phyloP scores from a whole-genome alignment of 2,888 invertebrate genomes.

The Andrena trimmerana region DNA sequence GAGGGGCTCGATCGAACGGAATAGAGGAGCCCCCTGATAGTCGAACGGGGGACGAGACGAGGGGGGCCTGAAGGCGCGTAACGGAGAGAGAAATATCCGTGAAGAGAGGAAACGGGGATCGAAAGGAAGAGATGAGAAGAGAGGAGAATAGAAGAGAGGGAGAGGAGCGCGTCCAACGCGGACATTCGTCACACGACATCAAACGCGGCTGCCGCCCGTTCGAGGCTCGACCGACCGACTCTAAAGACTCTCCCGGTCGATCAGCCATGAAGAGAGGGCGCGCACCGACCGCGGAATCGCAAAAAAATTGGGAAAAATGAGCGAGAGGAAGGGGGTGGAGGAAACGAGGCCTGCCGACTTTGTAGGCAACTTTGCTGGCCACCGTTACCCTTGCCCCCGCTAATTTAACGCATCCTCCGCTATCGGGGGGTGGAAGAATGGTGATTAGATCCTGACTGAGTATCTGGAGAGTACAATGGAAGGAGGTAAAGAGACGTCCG shows the following conservation, averaged over 20 bases:
- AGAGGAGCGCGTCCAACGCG: slow-evolving; percentile 83
- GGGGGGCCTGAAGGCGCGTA: not conserved
- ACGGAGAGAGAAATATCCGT: slow-evolving; percentile 43
- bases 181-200: slow-evolving; percentile 85
- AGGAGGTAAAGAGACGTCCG: not conserved
- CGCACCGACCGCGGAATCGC: slow-evolving; percentile 72
- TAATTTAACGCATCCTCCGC: slow-evolving; percentile 33
- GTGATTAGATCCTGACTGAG: slow-evolving; percentile 24
- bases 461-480: not conserved
- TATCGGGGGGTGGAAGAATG: slow-evolving; percentile 13
- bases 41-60: not conserved
- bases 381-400: slow-evolving; percentile 24
- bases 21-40: slow-evolving; percentile 30
- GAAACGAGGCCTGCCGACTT: slow-evolving; percentile 64
- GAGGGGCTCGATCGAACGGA: not conserved
- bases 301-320: slow-evolving; percentile 74
- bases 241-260: slow-evolving; percentile 84
- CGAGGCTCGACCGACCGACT: slow-evolving; percentile 82
- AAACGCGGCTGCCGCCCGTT: slow-evolving; percentile 84
- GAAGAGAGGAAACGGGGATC: slow-evolving; percentile 33
- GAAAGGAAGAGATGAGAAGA: slow-evolving; percentile 27
- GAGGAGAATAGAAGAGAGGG: slow-evolving; percentile 29
- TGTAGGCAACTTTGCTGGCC: slow-evolving; percentile 61
- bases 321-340: slow-evolving; percentile 69
- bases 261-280: slow-evolving; percentile 81